Evolutionary conservation across 1,140 invertebrate species (phyloP).

Genomic region (Cyphomyrmex costatus): DNA sequence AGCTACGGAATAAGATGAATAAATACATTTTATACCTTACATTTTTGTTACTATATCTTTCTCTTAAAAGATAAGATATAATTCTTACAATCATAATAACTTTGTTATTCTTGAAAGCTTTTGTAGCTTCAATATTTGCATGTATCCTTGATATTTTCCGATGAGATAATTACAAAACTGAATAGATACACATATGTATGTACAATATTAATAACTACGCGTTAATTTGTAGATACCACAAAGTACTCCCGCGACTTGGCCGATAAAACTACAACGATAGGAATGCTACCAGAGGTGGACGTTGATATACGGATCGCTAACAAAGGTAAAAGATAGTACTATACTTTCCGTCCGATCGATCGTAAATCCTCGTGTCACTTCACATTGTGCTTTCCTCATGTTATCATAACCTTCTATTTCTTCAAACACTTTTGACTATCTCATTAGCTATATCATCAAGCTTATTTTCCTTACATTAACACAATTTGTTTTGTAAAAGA

Average conservation of each 20-base stretch:
- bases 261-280: not conserved
- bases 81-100: not conserved
- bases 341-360: constrained; percentile 30
- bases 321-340: constrained; percentile 46
- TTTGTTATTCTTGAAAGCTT: not conserved
- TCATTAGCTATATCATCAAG: not conserved
- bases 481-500: not conserved
- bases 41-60: not conserved
- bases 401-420: not conserved
- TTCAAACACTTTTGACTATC: not conserved
- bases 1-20: not conserved
- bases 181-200: not conserved
- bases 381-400: not conserved
- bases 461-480: too few species aligned
- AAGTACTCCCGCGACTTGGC: not conserved
- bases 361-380: not conserved
- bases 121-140: not conserved
- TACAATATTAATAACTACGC: not conserved
- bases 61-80: not conserved
- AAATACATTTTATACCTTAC: not conserved
- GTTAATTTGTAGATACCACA: not conserved
- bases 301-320: constrained; percentile 28
- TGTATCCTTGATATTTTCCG: not conserved
- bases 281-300: not conserved
- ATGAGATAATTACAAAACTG: not conserved